A percentile compares a stretch with the other conserved stretches of the same genome.
These are phyloP conservation scores for Murina feae DNA, from an alignment of 2,113 vertebrate genomes.

Conservation along the genomic window DNA sequence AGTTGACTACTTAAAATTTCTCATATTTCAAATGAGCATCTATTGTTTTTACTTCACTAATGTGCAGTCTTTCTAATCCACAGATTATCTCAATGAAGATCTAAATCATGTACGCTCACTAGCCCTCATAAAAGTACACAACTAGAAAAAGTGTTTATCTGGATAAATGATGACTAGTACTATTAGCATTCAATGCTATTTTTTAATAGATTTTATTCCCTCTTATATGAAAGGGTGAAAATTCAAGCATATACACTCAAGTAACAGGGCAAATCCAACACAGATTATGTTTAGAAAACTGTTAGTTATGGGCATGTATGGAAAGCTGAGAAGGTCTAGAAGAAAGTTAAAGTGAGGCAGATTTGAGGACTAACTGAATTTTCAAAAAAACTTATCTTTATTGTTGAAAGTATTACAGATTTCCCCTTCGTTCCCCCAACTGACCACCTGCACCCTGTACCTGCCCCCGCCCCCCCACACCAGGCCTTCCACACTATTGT, in stretches of 20 bases:
- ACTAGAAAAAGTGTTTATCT: background rate
- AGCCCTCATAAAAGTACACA: background rate
- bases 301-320: background rate
- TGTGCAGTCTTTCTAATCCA: background rate
- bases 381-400: background rate
- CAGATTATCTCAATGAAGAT: background rate
- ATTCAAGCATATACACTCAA: background rate
- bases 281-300: background rate
- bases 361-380: background rate
- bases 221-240: background rate
- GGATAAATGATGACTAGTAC: background rate
- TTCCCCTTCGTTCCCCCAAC: no score
- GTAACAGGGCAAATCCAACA: slow-evolving; percentile 4
- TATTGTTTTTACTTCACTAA: background rate
- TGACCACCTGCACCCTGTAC: no score
- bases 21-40: slow-evolving; percentile 16
- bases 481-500: no score
- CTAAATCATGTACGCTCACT: background rate
- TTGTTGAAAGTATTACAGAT: no score
- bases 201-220: background rate
- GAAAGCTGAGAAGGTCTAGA: background rate
- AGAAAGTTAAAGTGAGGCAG: background rate
- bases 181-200: background rate
- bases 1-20: background rate
- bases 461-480: no score